Conservation (phyloP, 2,113 vertebrate species). For the Dicentrarchus labrax region DNA sequence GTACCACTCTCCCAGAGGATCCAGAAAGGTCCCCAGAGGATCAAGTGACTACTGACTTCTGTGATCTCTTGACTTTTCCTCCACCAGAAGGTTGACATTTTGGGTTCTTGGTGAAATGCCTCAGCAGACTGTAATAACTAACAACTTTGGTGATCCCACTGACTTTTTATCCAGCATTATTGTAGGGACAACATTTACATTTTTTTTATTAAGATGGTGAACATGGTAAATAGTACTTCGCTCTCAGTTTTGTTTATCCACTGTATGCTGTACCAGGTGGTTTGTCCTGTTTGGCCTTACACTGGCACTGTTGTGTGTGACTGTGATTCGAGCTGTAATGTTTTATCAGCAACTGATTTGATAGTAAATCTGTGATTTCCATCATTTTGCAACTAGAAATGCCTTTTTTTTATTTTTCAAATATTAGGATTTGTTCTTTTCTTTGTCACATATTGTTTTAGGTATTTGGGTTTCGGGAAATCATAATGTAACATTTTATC, state of each 20-base stretch:
- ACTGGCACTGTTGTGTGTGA: not conserved
- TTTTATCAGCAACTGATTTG: not conserved
- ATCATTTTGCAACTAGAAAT: too few species aligned
- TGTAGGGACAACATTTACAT: not conserved
- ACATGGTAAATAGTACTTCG: not conserved
- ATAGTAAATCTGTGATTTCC: not conserved
- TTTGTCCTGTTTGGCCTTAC: not conserved
- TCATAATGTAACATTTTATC: too few species aligned
- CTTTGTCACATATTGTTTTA: not conserved
- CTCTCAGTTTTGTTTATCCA: not conserved
- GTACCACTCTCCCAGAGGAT: too few species aligned
- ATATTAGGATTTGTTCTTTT: too few species aligned
- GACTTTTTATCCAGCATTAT: not conserved
- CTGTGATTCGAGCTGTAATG: not conserved
- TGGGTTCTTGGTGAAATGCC: too few species aligned
- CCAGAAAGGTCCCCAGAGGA: too few species aligned
- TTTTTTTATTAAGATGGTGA: not conserved
- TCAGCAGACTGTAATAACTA: too few species aligned
- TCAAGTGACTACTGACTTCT: too few species aligned
- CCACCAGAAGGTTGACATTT: too few species aligned
- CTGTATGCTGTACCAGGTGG: not conserved
- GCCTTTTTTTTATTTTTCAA: not conserved
- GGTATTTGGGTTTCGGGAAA: not conserved
- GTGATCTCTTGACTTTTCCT: too few species aligned
- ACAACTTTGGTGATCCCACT: not conserved